Percentiles rank a stretch among this genome's conserved stretches.
Conservation (phyloP, 2,113 vertebrate genomes). For the Papio anubis region DNA sequence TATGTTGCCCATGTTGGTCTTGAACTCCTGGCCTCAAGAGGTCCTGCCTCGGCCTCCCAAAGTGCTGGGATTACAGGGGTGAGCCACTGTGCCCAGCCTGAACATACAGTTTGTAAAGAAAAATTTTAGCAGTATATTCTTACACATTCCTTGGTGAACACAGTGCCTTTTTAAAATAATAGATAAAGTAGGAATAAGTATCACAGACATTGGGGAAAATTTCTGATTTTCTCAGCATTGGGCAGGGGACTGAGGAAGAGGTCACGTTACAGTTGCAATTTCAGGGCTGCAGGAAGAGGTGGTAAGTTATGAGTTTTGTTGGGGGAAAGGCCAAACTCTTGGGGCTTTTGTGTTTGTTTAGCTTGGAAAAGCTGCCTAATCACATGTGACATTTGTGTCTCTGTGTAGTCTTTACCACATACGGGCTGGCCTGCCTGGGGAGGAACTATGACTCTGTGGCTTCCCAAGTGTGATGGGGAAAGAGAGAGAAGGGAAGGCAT, state of each 20-base stretch:
- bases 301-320: background rate
- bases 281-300: background rate
- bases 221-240: background rate
- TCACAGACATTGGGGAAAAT: background rate
- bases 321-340: background rate
- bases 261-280: background rate
- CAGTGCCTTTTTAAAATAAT: background rate
- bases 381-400: background rate
- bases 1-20: no score
- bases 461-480: background rate
- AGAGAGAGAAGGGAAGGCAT: background rate
- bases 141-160: background rate
- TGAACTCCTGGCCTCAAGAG: no score
- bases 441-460: background rate
- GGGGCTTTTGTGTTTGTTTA: conserved; percentile 17
- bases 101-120: background rate
- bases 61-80: no score
- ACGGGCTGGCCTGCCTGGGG: background rate
- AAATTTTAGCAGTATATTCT: background rate
- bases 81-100: no score
- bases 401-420: background rate
- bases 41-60: no score
- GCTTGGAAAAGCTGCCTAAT: background rate
- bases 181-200: background rate
- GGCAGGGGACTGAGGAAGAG: background rate